Conservation (phyloP, 2,113 vertebrate genomes). For the Rhabdornis inornatus region DNA sequence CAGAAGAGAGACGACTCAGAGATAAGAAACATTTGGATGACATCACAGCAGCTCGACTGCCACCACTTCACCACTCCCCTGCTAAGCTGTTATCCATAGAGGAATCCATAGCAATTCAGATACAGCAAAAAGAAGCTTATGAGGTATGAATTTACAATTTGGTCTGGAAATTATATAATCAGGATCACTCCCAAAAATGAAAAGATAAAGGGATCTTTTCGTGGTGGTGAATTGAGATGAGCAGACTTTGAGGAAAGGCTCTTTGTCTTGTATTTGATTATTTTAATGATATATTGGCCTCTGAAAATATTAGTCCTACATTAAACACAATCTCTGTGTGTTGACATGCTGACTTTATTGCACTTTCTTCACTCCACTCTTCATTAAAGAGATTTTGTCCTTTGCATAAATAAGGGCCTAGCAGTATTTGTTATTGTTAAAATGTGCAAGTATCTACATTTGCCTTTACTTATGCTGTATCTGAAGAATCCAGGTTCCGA, state of each 20-base stretch:
- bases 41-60: conserved; percentile 85
- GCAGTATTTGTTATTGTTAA: not conserved
- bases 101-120: conserved; percentile 82
- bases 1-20: conserved; percentile 71
- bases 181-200: not conserved
- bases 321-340: not conserved
- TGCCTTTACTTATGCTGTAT: not conserved
- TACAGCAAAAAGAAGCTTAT: conserved; percentile 81
- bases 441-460: not conserved
- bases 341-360: not conserved
- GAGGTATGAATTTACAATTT: conserved; percentile 70
- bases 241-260: not conserved
- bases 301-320: not conserved
- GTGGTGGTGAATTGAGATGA: not conserved
- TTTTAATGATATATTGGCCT: not conserved
- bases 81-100: conserved; percentile 81
- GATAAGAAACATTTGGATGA: conserved; percentile 90
- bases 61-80: conserved; percentile 83
- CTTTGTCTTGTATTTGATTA: not conserved
- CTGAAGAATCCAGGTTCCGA: not conserved
- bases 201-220: not conserved
- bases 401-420: not conserved
- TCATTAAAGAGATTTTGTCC: not conserved
- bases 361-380: not conserved
- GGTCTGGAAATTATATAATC: not conserved